These are phyloP conservation scores for Amniataba percoides DNA, from an alignment of 2,797 vertebrate species.

Conservation along the genomic window DNA sequence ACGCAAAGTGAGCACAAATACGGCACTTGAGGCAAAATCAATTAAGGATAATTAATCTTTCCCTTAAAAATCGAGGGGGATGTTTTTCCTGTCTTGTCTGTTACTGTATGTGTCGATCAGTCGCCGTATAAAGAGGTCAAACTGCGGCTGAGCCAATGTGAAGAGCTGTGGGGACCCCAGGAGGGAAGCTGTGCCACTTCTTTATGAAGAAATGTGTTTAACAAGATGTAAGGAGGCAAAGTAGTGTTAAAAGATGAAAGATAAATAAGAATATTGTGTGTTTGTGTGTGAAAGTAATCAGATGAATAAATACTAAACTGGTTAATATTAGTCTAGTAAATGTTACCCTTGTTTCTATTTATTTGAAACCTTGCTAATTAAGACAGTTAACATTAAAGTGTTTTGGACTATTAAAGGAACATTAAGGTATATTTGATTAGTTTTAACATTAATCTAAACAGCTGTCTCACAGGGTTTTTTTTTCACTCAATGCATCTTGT, in stretches of 20 bases:
- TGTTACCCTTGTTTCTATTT: too few species aligned
- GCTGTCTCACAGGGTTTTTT: neutral
- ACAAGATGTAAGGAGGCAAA: neutral
- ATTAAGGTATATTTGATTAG: neutral
- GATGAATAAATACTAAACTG: too few species aligned
- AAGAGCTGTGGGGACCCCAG: neutral
- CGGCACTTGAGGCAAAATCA: neutral
- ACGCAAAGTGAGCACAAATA: neutral
- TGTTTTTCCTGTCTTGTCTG: neutral
- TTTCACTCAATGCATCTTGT: neutral
- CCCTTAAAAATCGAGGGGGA: neutral
- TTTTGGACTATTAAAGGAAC: too few species aligned
- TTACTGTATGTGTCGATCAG: neutral
- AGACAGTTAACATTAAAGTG: too few species aligned
- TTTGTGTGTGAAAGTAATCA: too few species aligned
- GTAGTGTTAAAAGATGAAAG: neutral
- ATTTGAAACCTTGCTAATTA: too few species aligned
- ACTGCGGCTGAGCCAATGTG: neutral
- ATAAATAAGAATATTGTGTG: too few species aligned
- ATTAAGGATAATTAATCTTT: constrained; percentile 6
- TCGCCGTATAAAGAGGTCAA: neutral
- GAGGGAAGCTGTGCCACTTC: neutral
- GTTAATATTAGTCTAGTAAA: too few species aligned
- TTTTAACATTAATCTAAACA: neutral
- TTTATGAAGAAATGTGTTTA: neutral